Evolutionary conservation across 2,113 vertebrate genomes (phyloP).

Genomic region (Erythrocebus patas): DNA sequence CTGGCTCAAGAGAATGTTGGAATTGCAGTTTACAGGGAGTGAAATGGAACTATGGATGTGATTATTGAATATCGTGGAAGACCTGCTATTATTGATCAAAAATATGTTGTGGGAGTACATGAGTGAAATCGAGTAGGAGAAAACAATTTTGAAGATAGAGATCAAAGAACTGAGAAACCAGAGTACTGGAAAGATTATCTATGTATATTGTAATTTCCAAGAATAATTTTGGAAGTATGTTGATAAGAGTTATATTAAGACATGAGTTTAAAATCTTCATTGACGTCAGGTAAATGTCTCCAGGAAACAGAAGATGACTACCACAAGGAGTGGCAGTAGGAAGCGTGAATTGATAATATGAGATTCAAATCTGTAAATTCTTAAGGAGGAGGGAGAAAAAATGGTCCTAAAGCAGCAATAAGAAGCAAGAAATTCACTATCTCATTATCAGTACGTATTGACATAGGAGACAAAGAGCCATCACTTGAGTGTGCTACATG

Average conservation of each 20-base stretch:
- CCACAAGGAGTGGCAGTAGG: background rate
- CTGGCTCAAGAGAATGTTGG: background rate
- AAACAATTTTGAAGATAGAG: background rate
- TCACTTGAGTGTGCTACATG: background rate
- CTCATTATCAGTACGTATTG: background rate
- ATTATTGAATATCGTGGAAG: background rate
- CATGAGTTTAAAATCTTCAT: background rate
- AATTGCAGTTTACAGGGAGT: background rate
- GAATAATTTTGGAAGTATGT: background rate
- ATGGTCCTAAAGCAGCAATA: background rate
- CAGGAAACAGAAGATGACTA: background rate
- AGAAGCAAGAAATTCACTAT: background rate
- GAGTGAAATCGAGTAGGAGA: background rate
- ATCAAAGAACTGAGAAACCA: slow-evolving; percentile 1
- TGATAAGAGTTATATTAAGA: background rate
- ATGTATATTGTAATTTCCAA: background rate
- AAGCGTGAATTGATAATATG: background rate
- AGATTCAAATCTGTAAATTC: background rate
- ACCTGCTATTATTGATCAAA: background rate
- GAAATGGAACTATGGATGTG: background rate
- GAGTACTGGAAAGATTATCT: background rate
- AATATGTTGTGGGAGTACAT: background rate
- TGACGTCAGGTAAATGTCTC: background rate
- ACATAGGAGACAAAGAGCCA: background rate
- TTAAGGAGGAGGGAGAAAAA: background rate